Evolutionary conservation across 2,113 vertebrate species (phyloP).

Genomic region (Sander lucioperca): DNA sequence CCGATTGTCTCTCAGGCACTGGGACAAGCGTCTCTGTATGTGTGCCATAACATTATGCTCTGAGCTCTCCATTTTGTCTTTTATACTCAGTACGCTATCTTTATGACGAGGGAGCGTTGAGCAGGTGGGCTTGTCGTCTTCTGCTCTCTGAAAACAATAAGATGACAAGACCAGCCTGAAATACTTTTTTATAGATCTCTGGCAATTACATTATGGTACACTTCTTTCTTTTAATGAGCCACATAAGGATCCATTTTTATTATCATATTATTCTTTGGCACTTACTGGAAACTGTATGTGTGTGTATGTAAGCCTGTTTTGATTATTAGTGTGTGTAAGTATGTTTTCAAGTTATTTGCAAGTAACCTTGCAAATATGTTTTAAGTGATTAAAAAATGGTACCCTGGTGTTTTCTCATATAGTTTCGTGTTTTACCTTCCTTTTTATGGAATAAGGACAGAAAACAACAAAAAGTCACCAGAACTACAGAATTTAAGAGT

Average conservation of each 20-base stretch:
- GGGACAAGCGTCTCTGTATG: conserved; percentile 82
- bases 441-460: conserved; percentile 17
- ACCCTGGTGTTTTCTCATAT: neutral
- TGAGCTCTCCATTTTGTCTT: conserved; percentile 87
- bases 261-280: neutral
- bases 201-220: neutral
- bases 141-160: conserved; percentile 86
- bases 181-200: neutral
- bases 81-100: conserved; percentile 86
- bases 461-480: conserved; percentile 17
- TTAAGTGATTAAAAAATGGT: neutral
- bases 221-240: neutral
- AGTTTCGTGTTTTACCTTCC: neutral
- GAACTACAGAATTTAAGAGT: conserved; percentile 20
- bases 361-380: neutral
- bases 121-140: conserved; percentile 92
- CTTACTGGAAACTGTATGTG: neutral
- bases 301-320: neutral
- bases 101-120: conserved; percentile 91
- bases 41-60: conserved; percentile 89
- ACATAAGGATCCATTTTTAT: neutral
- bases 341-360: neutral
- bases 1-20: conserved; percentile 84
- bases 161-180: conserved; percentile 10
- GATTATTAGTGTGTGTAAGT: neutral